Evolutionary conservation across 2,797 vertebrate genomes (phyloP).

Genomic region (Catamblyrhynchus diadema): DNA sequence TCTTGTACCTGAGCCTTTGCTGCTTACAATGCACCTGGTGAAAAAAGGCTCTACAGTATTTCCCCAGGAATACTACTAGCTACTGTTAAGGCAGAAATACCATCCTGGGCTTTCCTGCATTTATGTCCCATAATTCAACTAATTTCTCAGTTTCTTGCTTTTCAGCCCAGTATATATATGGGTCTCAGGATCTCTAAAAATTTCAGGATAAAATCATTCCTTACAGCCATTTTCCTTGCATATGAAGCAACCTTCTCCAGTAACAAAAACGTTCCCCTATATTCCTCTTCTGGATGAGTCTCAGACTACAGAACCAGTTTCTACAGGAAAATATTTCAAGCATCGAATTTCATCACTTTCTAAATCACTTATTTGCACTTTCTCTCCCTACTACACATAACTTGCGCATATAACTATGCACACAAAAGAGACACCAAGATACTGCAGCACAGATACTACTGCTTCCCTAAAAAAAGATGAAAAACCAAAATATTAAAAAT

Average conservation of each 20-base stretch:
- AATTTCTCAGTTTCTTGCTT: background rate
- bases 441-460: background rate
- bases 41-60: background rate
- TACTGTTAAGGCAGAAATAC: background rate
- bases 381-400: background rate
- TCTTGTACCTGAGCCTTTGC: background rate
- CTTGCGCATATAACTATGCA: background rate
- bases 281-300: background rate
- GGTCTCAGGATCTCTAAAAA: background rate
- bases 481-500: background rate
- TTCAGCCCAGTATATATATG: background rate
- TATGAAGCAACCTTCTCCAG: background rate
- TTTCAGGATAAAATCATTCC: background rate
- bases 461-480: background rate
- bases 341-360: background rate
- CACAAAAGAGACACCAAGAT: background rate
- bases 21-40: background rate
- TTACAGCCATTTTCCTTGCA: background rate
- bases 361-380: background rate
- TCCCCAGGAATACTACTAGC: background rate
- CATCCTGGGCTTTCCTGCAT: background rate
- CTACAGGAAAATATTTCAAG: background rate
- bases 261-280: background rate
- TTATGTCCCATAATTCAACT: background rate
- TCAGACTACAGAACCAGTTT: background rate